phyloP scores from a whole-genome alignment of 1,140 invertebrate species.

The Periplaneta americana region DNA sequence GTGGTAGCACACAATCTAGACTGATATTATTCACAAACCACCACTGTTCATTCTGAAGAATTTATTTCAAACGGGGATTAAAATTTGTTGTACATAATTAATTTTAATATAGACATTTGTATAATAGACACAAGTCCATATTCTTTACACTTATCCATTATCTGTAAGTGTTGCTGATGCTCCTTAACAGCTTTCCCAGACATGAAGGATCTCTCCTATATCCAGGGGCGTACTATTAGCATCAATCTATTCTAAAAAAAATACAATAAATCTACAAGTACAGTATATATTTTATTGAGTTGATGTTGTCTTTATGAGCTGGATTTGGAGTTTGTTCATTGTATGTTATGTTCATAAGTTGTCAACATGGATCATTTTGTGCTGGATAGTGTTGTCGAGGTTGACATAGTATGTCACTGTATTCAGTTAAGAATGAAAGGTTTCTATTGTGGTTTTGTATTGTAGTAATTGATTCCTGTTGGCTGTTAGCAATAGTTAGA shows the following conservation, averaged over 20 bases:
- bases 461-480: neutral
- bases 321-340: neutral
- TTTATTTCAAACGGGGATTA: too few species aligned
- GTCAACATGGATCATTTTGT: neutral
- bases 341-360: neutral
- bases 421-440: neutral
- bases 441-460: neutral
- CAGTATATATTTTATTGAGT: too few species aligned
- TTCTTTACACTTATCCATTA: too few species aligned
- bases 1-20: too few species aligned
- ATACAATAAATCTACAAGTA: neutral
- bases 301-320: neutral
- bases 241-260: constrained; percentile 66
- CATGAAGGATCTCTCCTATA: constrained; percentile 73
- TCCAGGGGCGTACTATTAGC: constrained; percentile 78
- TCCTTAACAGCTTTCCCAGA: constrained; percentile 34
- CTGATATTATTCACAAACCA: too few species aligned
- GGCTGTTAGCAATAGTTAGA: neutral
- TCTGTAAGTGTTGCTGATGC: too few species aligned
- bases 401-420: neutral
- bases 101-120: too few species aligned
- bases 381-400: neutral
- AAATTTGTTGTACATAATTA: too few species aligned
- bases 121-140: too few species aligned
- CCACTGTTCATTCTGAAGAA: too few species aligned